Conservation (phyloP, 2,797 vertebrate genomes). For the Myripristis jacobus region DNA sequence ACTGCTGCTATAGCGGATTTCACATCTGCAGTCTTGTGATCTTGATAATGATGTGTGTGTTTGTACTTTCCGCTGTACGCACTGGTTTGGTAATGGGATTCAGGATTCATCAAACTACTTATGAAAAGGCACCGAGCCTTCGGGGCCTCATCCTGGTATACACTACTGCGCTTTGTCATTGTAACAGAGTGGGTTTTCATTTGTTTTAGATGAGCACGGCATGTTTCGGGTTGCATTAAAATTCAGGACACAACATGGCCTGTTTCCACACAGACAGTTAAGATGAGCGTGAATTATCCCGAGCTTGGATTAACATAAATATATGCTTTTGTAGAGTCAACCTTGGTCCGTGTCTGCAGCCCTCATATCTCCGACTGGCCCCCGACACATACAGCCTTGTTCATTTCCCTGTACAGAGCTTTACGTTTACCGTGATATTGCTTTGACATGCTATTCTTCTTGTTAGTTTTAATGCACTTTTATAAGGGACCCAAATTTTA, state of each 20-base stretch:
- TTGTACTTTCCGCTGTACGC: background rate
- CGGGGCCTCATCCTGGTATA: background rate
- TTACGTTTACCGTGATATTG: background rate
- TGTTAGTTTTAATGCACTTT: background rate
- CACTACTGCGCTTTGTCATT: background rate
- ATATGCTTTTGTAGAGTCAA: background rate
- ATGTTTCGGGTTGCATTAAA: background rate
- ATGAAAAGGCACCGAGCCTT: background rate
- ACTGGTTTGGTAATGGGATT: background rate
- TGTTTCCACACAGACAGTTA: background rate
- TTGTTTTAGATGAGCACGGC: background rate
- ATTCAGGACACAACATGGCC: background rate
- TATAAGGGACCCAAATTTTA: slow-evolving; percentile 46
- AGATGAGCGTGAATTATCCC: background rate
- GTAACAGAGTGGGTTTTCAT: too few relatives aligned
- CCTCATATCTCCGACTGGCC: too few relatives aligned
- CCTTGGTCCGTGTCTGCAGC: too few relatives aligned
- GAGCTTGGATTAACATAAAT: background rate
- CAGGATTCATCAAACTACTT: background rate
- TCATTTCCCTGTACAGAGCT: background rate
- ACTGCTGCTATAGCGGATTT: background rate
- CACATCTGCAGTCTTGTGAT: too few relatives aligned
- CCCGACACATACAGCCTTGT: background rate
- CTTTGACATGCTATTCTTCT: slow-evolving; percentile 7
- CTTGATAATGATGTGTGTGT: too few relatives aligned